Evolutionary conservation across 2,113 vertebrate species (phyloP), one percentile per base, ranked within the genome.

Genomic region (Misgurnus anguillicaudatus): DNA sequence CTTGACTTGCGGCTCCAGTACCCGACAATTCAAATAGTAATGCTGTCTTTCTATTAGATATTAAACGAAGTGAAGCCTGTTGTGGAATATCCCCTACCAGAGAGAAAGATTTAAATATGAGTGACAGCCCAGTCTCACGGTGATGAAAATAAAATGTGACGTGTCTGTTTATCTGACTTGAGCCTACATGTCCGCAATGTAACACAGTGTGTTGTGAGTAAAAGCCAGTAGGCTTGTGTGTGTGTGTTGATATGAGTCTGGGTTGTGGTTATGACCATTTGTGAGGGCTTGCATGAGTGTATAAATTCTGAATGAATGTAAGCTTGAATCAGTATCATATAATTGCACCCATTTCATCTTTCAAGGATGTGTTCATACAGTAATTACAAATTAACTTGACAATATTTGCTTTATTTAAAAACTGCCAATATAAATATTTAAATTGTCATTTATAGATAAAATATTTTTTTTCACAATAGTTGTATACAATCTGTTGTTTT

Each of bases 131-230:
- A 76, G 74, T 39, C 74, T 5, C 61, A 51, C 61, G 7, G 19
- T 76, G 74, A 76, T 21, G 45, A 45, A 53, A 65, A 76, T 76
- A 39, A 53, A 76, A 64, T 51, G 61, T 76, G 74, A 64, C 74
- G 53, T 21, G 74, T 76, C 74, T 64, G 73, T 75, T 75, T 75
- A 39, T 75, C 60, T 53, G 9, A 9, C 14, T 19, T 51, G 61
- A 19, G 24, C 47, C 61, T 53, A 51, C 61, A 64, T 76, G 38
- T 53, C 31, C 16, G 6, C 42, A 53, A 53, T 53, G 71, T 62
- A 36, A 21, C 0, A 4, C 41, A 17, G 57, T 70, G 68, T 53
- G 45, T 17, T 39, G 19, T 0, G 5, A 58, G 53, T n/a, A n/a
- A 58, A 60, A 60, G 17, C 3, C 36, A 16, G 66, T 21, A 13